Evolutionary conservation across 2,113 vertebrate genomes (phyloP), one percentile per base, ranked within the genome.

Genomic region (Siniperca chuatsi): DNA sequence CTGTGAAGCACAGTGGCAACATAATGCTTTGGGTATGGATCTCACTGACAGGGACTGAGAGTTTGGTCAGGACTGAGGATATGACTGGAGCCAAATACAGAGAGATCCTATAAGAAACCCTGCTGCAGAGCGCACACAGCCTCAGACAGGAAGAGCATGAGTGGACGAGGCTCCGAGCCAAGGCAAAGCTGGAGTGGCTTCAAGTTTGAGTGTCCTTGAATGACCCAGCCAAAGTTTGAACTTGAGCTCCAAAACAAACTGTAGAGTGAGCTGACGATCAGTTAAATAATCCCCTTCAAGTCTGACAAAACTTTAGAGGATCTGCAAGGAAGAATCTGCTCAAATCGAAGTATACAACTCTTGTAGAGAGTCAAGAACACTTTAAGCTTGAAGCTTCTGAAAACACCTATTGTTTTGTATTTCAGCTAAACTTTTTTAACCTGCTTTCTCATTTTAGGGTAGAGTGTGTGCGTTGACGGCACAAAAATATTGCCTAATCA

Each of bases 151-250:
- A 81, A 82, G 61, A 79, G 77, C 75, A 86, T 13, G 44, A 86
- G 88, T 3, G 55, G 75, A 46, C 18, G 12, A 80, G 90, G 87
- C 80, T 48, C 8, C 0, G 12, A 35, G 88, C 79, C 88, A 90
- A 85, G 62, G 1, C 54, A 71, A 50, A 70, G 68, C 80, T 91
- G 78, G 84, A 82, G 48, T 1, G 61, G 72, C 66, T 71, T 83
- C 70, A 84, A 90, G 44, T 87, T 4, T 50, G 40, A 75, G 75
- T 20, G 79, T 89, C 91, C 85, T 86, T n/a, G 48, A 46, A 62
- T 77, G 79, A 91, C 87, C 75, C 75, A 64, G n/a, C 64, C 23
- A 44, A 52, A 74, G 69, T 73, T 81, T 85, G 76, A 85, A 84
- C 83, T 82, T 60, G 11, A 83, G 55, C 54, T 80, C 75, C 20